These are phyloP conservation scores for Acropternis orthonyx DNA, from an alignment of 2,797 vertebrate species.

Conservation along the genomic window DNA sequence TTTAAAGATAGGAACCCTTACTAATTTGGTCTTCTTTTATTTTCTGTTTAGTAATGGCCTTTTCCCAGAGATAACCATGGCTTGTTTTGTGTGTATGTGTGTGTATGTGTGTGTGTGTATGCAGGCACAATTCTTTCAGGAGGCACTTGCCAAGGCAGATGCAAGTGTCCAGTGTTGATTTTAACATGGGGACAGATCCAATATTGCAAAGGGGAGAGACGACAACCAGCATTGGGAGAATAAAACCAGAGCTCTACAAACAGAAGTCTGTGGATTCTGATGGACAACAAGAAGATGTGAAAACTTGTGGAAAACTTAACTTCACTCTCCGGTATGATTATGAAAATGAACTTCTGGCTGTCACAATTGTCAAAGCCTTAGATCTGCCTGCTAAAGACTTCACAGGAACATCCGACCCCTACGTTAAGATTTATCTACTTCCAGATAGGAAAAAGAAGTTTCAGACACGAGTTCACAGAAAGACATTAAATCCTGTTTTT, in stretches of 20 bases:
- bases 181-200: conserved; percentile 85
- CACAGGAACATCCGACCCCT: conserved; percentile 94
- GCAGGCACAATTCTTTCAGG: conserved; percentile 96
- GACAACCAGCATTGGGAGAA: conserved; percentile 93
- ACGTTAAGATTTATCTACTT: conserved; percentile 97
- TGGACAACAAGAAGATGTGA: conserved; percentile 84
- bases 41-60: neutral
- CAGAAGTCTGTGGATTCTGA: conserved; percentile 97
- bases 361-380: conserved; percentile 92
- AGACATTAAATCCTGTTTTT: conserved; percentile 94
- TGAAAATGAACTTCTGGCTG: conserved; percentile 91
- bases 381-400: conserved; percentile 97
- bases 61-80: conserved; percentile 21
- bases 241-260: conserved; percentile 98
- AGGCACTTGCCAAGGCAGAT: conserved; percentile 95
- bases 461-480: conserved; percentile 96
- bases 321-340: conserved; percentile 92
- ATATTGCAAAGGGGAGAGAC: conserved; percentile 89
- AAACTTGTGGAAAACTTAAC: conserved; percentile 93
- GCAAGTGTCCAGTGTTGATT: conserved; percentile 97
- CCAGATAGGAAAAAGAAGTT: conserved; percentile 98
- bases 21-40: neutral
- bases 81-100: conserved; percentile 41
- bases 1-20: neutral
- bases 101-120: conserved; percentile 41